Conservation (phyloP, 2,888 invertebrate genomes). For the Caradrina kadenii region DNA sequence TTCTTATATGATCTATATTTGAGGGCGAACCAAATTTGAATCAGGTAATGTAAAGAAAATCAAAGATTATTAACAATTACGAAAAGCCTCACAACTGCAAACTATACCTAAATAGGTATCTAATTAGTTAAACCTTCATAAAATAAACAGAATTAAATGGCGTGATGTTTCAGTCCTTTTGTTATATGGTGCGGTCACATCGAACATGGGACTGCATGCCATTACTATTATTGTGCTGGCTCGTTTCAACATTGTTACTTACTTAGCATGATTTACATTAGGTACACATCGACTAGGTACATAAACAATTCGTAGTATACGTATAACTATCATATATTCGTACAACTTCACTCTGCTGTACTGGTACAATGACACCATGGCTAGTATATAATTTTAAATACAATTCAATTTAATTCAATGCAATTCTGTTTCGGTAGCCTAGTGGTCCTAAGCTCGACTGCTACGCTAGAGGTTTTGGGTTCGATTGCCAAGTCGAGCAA, state of each 20-base stretch:
- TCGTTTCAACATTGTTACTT: constrained; percentile 39
- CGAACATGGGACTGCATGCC: constrained; percentile 42
- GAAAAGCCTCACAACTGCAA: neutral
- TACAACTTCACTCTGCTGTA: no score
- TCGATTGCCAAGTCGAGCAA: no score
- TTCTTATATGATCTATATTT: no score
- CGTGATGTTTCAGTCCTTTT: constrained; percentile 52
- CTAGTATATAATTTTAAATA: no score
- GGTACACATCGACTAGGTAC: constrained; percentile 1
- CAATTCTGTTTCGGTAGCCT: no score
- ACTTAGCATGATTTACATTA: constrained; percentile 35
- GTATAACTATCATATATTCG: no score
- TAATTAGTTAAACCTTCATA: constrained; percentile 9
- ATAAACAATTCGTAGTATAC: neutral
- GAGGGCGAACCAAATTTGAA: neutral
- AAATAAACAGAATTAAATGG: constrained; percentile 20
- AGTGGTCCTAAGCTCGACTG: no score
- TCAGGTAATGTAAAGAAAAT: neutral
- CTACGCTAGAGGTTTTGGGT: no score
- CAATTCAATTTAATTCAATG: no score
- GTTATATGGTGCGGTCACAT: constrained; percentile 24
- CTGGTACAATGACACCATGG: no score
- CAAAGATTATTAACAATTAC: neutral
- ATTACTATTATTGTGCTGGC: constrained; percentile 28
- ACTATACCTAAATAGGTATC: neutral